Conservation (phyloP, 2,113 vertebrate species). For the Bungarus multicinctus region DNA sequence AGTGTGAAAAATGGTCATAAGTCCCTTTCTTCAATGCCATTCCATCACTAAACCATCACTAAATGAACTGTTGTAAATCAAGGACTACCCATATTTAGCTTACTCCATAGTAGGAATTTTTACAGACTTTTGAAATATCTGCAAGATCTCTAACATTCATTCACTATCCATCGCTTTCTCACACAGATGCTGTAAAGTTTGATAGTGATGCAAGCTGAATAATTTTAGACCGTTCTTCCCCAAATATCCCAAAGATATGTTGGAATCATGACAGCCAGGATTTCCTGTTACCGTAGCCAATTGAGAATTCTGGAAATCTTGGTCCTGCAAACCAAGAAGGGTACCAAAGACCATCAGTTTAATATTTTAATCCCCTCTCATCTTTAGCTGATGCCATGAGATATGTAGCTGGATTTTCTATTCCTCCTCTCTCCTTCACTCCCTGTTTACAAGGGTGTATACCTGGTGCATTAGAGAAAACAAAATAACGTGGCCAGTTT, state of each 20-base stretch:
- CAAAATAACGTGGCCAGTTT: not conserved
- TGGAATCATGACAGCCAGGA: not conserved
- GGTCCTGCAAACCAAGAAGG: not conserved
- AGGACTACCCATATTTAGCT: not conserved
- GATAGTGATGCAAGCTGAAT: not conserved
- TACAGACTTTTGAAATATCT: not conserved
- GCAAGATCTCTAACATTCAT: not conserved
- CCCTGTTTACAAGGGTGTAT: not conserved
- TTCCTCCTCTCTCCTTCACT: not conserved
- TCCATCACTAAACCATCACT: not conserved
- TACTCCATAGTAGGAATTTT: not conserved
- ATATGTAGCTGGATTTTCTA: not conserved
- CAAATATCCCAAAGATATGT: not conserved
- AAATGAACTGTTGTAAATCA: not conserved
- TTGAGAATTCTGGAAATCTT: not conserved
- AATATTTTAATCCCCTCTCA: not conserved
- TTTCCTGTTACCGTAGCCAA: not conserved
- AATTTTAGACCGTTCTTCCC: not conserved
- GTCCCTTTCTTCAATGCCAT: not conserved
- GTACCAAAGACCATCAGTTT: not conserved
- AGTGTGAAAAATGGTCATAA: not conserved
- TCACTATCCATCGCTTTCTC: not conserved
- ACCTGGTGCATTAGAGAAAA: not conserved
- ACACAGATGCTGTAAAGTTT: not conserved
- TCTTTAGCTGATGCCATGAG: not conserved